Evolutionary conservation across 2,888 invertebrate species (phyloP).

Genomic region (Zele albiditarsus): DNA sequence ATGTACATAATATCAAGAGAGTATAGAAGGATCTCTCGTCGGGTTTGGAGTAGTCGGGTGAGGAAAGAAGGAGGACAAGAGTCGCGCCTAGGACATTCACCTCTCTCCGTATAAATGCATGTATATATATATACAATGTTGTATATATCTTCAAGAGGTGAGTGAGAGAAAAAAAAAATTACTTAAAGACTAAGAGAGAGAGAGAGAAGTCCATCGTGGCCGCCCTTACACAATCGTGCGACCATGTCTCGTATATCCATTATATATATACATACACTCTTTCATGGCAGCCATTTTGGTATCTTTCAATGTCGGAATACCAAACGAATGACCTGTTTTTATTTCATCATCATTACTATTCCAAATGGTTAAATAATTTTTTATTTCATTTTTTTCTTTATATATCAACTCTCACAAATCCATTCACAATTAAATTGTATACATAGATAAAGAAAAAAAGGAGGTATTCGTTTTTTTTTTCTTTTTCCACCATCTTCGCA

Average conservation of each 20-base stretch:
- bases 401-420: neutral
- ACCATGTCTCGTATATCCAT: conserved; percentile 49
- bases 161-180: conserved; percentile 38
- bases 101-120: conserved; percentile 18
- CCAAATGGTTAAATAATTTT: conserved; percentile 13
- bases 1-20: conserved; percentile 20
- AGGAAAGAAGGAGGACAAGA: conserved; percentile 39
- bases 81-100: conserved; percentile 41
- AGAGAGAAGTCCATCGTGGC: conserved; percentile 50
- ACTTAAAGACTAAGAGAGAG: conserved; percentile 29
- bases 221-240: conserved; percentile 70
- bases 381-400: conserved; percentile 8
- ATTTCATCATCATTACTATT: conserved; percentile 18
- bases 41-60: conserved; percentile 20
- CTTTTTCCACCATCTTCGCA: neutral
- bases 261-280: conserved; percentile 42
- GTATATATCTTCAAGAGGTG: conserved; percentile 7
- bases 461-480: neutral
- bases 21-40: conserved; percentile 10
- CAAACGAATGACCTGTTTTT: conserved; percentile 30
- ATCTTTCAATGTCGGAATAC: conserved; percentile 50
- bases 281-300: conserved; percentile 65
- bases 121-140: neutral
- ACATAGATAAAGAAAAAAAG: conserved; percentile 13
- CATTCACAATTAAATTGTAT: conserved; percentile 14